These are phyloP conservation scores for Prochilodus magdalenae DNA, from an alignment of 2,113 vertebrate species.

Conservation along the genomic window DNA sequence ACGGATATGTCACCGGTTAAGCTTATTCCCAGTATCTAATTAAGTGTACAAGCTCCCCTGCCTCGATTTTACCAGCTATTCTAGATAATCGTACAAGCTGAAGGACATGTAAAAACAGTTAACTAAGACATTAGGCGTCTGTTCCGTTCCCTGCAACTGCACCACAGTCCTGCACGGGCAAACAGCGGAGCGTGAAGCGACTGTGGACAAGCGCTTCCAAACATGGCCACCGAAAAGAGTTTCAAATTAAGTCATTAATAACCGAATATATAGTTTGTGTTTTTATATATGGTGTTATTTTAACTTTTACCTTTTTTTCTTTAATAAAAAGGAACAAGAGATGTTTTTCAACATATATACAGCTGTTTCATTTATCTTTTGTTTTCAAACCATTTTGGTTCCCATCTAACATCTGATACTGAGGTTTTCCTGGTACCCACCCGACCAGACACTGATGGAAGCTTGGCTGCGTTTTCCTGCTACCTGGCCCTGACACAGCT, in stretches of 20 bases:
- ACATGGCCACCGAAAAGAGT: neutral
- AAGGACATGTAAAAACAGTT: conserved; percentile 1
- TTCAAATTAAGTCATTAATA: conserved; percentile 28
- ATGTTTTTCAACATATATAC: too few species aligned
- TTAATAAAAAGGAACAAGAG: too few species aligned
- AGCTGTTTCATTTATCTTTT: too few species aligned
- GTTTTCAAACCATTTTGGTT: too few species aligned
- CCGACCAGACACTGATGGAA: too few species aligned
- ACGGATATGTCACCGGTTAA: neutral
- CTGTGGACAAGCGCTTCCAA: neutral
- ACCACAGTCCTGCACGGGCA: conserved; percentile 23
- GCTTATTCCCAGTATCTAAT: neutral
- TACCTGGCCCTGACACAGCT: too few species aligned
- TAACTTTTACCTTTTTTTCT: too few species aligned
- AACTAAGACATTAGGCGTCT: conserved; percentile 29
- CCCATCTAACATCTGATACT: too few species aligned
- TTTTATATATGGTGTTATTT: too few species aligned
- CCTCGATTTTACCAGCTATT: neutral
- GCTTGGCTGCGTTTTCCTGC: too few species aligned
- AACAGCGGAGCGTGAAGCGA: conserved; percentile 43
- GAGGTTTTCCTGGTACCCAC: too few species aligned
- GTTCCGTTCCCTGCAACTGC: conserved; percentile 32
- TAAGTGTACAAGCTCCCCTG: conserved; percentile 40
- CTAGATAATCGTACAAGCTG: neutral
- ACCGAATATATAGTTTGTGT: too few species aligned